phyloP scores from a whole-genome alignment of 2,888 invertebrate genomes.

The Cylindroiulus punctatus region DNA sequence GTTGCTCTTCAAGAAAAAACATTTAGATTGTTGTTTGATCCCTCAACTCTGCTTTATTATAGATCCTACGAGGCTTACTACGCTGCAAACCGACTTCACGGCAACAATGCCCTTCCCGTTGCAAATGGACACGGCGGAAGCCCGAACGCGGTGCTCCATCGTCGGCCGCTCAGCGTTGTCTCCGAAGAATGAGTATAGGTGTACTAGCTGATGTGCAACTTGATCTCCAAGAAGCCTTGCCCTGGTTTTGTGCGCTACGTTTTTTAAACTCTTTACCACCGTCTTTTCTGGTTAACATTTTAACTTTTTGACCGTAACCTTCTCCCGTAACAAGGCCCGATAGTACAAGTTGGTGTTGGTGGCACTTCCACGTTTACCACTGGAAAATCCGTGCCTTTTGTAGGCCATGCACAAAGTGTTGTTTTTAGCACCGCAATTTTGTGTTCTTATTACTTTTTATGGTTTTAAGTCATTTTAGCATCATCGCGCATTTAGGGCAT shows the following conservation, averaged over 20 bases:
- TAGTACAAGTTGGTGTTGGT: conserved; percentile 12
- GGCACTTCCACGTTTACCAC: neutral
- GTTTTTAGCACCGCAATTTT: neutral
- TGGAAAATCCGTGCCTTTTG: conserved; percentile 32
- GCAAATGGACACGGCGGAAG: conserved; percentile 50
- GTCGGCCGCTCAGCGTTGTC: conserved; percentile 54
- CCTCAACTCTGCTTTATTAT: conserved; percentile 23
- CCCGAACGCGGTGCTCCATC: conserved; percentile 43
- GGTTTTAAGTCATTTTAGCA: neutral
- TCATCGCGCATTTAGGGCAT: neutral
- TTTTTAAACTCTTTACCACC: conserved; percentile 20
- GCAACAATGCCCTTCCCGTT: conserved; percentile 48
- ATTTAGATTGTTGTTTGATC: neutral
- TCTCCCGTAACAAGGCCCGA: neutral
- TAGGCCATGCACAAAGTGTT: neutral
- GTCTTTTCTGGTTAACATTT: neutral
- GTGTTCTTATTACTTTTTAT: neutral
- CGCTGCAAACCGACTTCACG: conserved; percentile 26
- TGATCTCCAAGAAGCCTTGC: conserved; percentile 38
- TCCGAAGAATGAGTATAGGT: conserved; percentile 51
- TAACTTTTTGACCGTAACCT: conserved; percentile 9
- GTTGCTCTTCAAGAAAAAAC: neutral
- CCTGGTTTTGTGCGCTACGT: neutral
- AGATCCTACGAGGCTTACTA: conserved; percentile 51
- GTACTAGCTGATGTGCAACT: conserved; percentile 12